These are phyloP conservation scores for Parotocinclus haroldoi DNA, from an alignment of 2,797 vertebrate species.

Conservation along the genomic window DNA sequence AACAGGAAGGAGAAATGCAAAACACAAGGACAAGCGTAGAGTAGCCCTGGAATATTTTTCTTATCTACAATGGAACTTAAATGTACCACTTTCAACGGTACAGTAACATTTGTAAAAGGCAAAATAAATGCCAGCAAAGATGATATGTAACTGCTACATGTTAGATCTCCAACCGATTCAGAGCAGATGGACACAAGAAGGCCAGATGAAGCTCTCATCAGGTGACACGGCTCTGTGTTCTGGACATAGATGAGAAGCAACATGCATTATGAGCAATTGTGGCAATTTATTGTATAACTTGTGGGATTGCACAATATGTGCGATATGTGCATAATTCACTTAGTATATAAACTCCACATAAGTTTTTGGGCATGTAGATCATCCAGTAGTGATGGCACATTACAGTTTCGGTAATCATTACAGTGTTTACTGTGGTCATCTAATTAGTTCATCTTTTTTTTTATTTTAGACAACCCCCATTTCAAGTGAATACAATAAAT, in stretches of 20 bases:
- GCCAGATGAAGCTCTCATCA: slow-evolving; percentile 18
- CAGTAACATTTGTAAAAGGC: neutral
- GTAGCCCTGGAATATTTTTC: neutral
- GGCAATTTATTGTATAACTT: no score
- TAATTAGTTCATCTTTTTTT: no score
- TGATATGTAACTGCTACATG: neutral
- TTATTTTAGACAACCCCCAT: no score
- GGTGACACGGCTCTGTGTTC: neutral
- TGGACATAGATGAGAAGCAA: neutral
- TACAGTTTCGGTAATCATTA: no score
- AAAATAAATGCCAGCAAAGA: neutral
- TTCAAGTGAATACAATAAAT: no score
- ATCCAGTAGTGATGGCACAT: no score
- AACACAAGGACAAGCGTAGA: neutral
- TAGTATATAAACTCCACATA: no score
- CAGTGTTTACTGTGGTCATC: no score
- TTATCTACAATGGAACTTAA: neutral
- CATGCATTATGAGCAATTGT: neutral
- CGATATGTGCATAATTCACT: no score
- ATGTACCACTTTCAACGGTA: neutral
- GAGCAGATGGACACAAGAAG: slow-evolving; percentile 5
- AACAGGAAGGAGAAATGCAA: neutral
- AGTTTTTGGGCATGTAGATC: no score
- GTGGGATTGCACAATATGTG: no score
- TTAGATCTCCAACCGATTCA: slow-evolving; percentile 1